Conservation (phyloP, 2,113 vertebrate species). For the Nycticryphes semicollaris region DNA sequence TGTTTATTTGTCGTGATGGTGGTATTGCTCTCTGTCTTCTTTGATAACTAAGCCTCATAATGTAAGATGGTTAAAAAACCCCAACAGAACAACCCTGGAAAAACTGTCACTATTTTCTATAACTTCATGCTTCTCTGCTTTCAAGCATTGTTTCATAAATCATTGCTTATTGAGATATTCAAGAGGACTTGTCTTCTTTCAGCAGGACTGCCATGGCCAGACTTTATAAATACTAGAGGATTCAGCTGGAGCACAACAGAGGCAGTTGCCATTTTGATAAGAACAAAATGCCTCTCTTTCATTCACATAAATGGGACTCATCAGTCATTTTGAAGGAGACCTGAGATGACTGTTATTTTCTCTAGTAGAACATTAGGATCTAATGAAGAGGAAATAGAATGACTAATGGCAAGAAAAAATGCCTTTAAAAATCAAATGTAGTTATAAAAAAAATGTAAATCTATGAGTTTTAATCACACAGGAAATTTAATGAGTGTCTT, state of each 20-base stretch:
- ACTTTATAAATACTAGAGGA: neutral
- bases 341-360: constrained; percentile 29
- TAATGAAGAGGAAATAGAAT: constrained; percentile 10
- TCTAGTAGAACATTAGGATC: neutral
- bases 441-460: neutral
- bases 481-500: neutral
- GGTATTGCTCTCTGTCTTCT: neutral
- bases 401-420: neutral
- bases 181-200: neutral
- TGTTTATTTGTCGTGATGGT: neutral
- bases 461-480: neutral
- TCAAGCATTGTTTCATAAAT: neutral
- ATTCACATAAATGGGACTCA: constrained; percentile 3
- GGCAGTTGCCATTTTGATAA: constrained; percentile 43
- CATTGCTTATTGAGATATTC: neutral
- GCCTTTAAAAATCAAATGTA: neutral
- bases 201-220: neutral
- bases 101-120: neutral
- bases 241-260: neutral
- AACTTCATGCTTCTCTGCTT: neutral
- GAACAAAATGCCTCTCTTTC: constrained; percentile 24
- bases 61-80: neutral
- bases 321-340: constrained; percentile 48
- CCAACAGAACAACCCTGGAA: neutral
- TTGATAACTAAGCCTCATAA: neutral